phyloP scores from a whole-genome alignment of 2,797 vertebrate genomes.

The Platalea minor region DNA sequence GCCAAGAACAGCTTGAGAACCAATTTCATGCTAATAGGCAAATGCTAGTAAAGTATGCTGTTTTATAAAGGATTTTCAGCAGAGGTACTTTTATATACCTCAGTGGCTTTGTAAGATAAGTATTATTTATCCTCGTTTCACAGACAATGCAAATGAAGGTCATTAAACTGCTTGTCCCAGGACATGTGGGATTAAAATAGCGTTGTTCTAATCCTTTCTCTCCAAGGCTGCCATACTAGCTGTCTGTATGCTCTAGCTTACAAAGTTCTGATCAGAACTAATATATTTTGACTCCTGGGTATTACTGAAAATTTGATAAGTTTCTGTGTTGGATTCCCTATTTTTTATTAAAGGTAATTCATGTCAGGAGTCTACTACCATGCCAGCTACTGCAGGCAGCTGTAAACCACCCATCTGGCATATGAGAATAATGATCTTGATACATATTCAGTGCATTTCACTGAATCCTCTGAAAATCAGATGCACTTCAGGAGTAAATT shows the following conservation, averaged over 20 bases:
- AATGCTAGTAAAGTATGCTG: neutral
- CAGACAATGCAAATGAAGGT: neutral
- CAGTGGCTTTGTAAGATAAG: neutral
- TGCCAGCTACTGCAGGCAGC: neutral
- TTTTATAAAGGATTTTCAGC: neutral
- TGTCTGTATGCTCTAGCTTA: neutral
- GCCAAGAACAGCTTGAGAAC: neutral
- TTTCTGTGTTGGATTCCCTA: neutral
- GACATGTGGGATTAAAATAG: neutral
- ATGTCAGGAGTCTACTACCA: neutral
- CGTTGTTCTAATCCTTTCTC: neutral
- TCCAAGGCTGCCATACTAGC: neutral
- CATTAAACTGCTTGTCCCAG: neutral
- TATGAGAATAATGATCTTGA: neutral
- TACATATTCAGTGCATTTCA: neutral
- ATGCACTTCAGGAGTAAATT: neutral
- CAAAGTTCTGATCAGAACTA: neutral
- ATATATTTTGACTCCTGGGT: neutral
- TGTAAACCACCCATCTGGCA: neutral
- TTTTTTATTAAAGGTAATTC: neutral
- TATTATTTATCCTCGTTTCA: neutral
- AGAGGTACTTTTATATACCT: neutral
- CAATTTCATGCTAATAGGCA: constrained; percentile 15
- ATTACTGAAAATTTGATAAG: neutral
- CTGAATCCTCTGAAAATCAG: neutral